Evolutionary conservation across 2,113 vertebrate species (phyloP).

Genomic region (Nerophis lumbriciformis): DNA sequence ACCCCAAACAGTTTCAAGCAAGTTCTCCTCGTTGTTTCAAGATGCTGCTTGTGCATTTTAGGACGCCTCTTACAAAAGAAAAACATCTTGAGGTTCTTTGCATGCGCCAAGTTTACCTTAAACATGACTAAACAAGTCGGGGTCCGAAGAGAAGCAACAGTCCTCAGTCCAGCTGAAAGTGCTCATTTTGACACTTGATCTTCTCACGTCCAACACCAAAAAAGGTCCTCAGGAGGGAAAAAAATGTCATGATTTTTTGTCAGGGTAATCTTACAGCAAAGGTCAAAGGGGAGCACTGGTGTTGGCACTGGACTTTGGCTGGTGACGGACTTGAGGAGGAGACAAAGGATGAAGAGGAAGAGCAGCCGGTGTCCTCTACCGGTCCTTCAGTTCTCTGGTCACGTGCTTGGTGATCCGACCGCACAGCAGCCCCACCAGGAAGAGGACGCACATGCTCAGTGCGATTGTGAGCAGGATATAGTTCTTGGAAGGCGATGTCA

Average conservation of each 20-base stretch:
- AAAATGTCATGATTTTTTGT: slow-evolving; percentile 3
- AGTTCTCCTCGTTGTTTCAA: slow-evolving; percentile 7
- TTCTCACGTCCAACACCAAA: slow-evolving; percentile 1
- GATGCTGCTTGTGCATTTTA: slow-evolving; percentile 14
- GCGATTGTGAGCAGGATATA: slow-evolving; percentile 88
- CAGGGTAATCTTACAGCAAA: not conserved
- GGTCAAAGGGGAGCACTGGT: slow-evolving; percentile 4
- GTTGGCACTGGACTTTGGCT: slow-evolving; percentile 48
- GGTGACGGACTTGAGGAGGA: slow-evolving; percentile 25
- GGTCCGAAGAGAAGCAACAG: slow-evolving; percentile 7
- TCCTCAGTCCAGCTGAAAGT: slow-evolving; percentile 26
- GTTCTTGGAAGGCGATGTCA: slow-evolving; percentile 93
- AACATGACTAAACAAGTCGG: slow-evolving; percentile 10
- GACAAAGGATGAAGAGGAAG: not conserved
- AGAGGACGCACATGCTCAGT: slow-evolving; percentile 86
- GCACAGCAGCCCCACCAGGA: slow-evolving; percentile 91
- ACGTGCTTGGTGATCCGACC: slow-evolving; percentile 95
- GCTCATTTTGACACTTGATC: slow-evolving; percentile 14
- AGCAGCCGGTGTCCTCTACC: slow-evolving; percentile 78
- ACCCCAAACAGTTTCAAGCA: slow-evolving; percentile 8
- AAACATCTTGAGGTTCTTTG: slow-evolving; percentile 25
- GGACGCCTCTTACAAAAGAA: slow-evolving; percentile 19
- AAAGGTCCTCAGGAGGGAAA: slow-evolving; percentile 8
- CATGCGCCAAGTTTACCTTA: slow-evolving; percentile 24
- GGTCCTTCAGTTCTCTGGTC: slow-evolving; percentile 94